Evolutionary conservation across 2,888 invertebrate genomes (phyloP), one percentile per base, ranked within the genome.

Genomic region (Petrolisthes manimaculis): DNA sequence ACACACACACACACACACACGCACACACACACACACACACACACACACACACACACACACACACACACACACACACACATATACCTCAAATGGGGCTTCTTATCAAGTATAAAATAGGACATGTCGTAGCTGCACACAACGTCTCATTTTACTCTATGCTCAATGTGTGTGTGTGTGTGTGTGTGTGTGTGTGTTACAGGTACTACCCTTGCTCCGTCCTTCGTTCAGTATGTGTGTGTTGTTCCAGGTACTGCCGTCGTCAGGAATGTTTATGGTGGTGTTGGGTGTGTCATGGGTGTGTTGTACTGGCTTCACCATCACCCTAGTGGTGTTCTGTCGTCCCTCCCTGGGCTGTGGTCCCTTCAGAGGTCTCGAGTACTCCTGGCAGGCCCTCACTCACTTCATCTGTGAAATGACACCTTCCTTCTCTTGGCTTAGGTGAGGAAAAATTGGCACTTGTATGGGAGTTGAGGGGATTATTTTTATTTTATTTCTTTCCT

Each of bases 291-390:
- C 88, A 0, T 88, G 84, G 88, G 24, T 75, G 61, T 56, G 80
- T 21, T 56, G 74, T n/a, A 84, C 88, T 12, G 71, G 24, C 21
- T 14, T 53, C 14, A 67, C 84, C 53, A 51, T 88, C 69, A 21
- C 18, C 18, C 56, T 84, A 6, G 21, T 88, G 18, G 54, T 53
- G 6, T 54, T 84, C 56, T 2, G 84, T 0, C 55, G 14, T 4
- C 84, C 88, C 18, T 88, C 88, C 0, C 81, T 84, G 24, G 84
- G 84, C 24, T 88, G 88, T 24, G 88, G 88, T 51, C 88, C 88
- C 53, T 88, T 81, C 67, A 74, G 84, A 75, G 88, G 88, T 4
- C 84, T 88, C 37, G 21, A 21, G 18, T 21, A 18, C 0, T 74
- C 84, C 37, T 88, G 84, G 84, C 53, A 80, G 12, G 88, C 84